A percentile compares a stretch with the other conserved stretches of the same genome.
Conservation (phyloP, 2,113 vertebrate species). For the Heterocephalus glaber region DNA sequence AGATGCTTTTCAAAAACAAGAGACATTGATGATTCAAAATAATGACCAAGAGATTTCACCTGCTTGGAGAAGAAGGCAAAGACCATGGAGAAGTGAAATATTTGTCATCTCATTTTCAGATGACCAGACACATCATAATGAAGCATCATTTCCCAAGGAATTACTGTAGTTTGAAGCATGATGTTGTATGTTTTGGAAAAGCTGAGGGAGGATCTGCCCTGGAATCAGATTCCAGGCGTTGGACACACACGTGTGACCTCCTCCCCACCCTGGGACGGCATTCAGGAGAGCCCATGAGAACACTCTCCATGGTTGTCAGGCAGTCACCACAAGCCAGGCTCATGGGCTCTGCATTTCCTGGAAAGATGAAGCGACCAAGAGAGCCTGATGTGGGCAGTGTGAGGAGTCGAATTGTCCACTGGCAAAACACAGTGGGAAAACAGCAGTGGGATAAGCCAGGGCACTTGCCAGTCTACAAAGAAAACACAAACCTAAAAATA, state of each 20-base stretch:
- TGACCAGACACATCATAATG: conserved; percentile 46
- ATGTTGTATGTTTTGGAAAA: background rate
- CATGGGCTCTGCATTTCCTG: conserved; percentile 16
- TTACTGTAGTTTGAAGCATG: background rate
- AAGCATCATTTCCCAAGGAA: conserved; percentile 59
- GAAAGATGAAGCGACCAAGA: background rate
- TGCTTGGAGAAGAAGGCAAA: conserved; percentile 49
- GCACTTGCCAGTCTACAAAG: background rate
- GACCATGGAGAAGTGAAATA: background rate
- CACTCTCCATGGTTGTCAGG: background rate
- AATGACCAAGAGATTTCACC: conserved; percentile 67
- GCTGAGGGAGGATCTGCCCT: background rate
- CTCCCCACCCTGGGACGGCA: background rate
- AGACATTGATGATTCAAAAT: background rate
- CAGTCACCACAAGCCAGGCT: conserved; percentile 1
- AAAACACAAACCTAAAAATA: conserved; percentile 9
- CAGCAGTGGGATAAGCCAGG: background rate
- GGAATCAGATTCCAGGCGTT: conserved; percentile 11
- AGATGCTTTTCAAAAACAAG: conserved; percentile 55
- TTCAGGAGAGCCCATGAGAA: conserved; percentile 30
- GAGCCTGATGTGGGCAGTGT: background rate
- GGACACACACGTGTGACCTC: conserved; percentile 57
- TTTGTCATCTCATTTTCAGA: conserved; percentile 38
- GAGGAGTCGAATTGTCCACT: background rate
- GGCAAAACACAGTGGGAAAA: background rate